Percentiles rank a stretch among this genome's conserved stretches.
Conservation (phyloP, 2,797 vertebrate species). For the Neosalanx taihuensis region DNA sequence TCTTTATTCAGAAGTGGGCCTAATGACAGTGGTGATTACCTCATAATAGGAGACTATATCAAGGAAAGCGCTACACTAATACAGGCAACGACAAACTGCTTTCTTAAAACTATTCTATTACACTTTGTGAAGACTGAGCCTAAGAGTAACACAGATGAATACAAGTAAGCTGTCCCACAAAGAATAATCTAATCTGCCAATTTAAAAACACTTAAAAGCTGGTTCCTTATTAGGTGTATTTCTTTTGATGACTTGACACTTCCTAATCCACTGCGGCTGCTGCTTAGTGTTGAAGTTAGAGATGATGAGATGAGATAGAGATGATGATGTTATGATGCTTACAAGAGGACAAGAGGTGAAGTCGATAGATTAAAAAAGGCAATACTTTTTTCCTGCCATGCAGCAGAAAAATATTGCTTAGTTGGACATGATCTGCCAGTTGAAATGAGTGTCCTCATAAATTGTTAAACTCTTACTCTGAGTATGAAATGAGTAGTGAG, state of each 20-base stretch:
- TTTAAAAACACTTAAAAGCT: conserved; percentile 17
- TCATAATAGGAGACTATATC: background rate
- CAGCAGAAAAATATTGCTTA: conserved; percentile 1
- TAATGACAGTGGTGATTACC: conserved; percentile 24
- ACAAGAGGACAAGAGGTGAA: conserved; percentile 18
- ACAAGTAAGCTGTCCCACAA: background rate
- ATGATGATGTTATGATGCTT: conserved; percentile 17
- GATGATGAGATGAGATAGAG: conserved; percentile 18
- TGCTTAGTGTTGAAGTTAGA: conserved; percentile 28
- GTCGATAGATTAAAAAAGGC: conserved; percentile 20
- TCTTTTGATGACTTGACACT: background rate
- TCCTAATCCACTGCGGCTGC: conserved; percentile 9
- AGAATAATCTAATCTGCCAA: conserved; percentile 10
- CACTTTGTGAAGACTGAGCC: background rate
- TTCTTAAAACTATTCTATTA: background rate
- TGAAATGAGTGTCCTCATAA: background rate
- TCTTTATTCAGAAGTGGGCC: conserved; percentile 19
- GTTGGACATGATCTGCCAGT: background rate
- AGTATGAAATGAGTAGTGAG: background rate
- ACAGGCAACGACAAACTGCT: background rate
- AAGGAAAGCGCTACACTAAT: conserved; percentile 13
- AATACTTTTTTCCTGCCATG: background rate
- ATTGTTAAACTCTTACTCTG: background rate
- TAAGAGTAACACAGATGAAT: conserved; percentile 16
- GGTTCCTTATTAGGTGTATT: too few species aligned